Evolutionary conservation across 2,797 vertebrate species (phyloP).

Genomic region (Sylvilagus floridanus): DNA sequence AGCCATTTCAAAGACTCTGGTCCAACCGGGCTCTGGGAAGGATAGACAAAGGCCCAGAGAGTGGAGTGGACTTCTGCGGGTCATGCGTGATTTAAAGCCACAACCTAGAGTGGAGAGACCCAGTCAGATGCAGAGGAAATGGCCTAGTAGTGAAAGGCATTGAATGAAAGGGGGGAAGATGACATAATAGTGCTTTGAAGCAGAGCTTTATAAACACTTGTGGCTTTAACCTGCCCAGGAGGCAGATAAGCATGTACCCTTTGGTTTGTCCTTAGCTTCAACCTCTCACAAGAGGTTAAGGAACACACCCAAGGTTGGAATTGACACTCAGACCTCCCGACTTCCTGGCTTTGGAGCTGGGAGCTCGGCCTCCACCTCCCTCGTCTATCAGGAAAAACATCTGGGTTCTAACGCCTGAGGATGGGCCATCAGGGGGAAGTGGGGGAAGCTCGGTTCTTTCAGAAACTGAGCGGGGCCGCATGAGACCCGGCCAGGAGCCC

Average conservation of each 20-base stretch:
- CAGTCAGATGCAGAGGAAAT: conserved; percentile 58
- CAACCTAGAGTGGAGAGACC: conserved; percentile 24
- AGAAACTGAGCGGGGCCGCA: conserved; percentile 66
- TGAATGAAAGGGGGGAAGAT: conserved; percentile 39
- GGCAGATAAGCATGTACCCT: conserved; percentile 82
- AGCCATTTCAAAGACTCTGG: not conserved
- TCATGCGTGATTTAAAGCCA: conserved; percentile 20
- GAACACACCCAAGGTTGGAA: conserved; percentile 85
- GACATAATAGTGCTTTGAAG: conserved; percentile 75
- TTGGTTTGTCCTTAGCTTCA: conserved; percentile 81
- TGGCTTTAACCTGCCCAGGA: conserved; percentile 79
- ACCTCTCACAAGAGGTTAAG: conserved; percentile 83
- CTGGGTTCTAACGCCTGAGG: conserved; percentile 78
- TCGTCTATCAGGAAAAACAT: conserved; percentile 85
- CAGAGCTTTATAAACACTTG: conserved; percentile 74
- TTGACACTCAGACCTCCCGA: conserved; percentile 83
- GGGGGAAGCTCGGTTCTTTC: conserved; percentile 82
- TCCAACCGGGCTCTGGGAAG: not conserved
- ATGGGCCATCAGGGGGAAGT: conserved; percentile 82
- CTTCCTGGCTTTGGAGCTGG: conserved; percentile 83
- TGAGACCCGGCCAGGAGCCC: conserved; percentile 67
- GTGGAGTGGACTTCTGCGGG: not conserved
- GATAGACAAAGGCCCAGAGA: not conserved
- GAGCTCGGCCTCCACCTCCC: conserved; percentile 78
- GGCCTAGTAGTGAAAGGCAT: conserved; percentile 38